phyloP scores from a whole-genome alignment of 2,888 invertebrate species.

The Rhopalosiphum nymphaeae region DNA sequence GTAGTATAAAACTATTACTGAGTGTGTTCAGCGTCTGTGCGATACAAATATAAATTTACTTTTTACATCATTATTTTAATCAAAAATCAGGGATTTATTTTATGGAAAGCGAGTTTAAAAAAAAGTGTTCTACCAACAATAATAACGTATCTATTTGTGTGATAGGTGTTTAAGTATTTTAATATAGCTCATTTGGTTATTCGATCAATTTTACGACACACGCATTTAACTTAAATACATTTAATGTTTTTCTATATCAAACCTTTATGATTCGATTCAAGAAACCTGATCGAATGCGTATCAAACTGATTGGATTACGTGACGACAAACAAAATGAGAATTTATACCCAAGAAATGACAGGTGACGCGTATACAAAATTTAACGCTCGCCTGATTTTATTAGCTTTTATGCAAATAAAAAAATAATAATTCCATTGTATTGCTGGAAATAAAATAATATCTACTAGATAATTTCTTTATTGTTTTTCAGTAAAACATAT shows the following conservation, averaged over 20 bases:
- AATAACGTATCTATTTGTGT: not conserved
- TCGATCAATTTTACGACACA: not conserved
- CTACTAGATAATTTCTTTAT: not conserved
- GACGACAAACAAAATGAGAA: slow-evolving; percentile 4
- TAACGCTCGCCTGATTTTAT: slow-evolving; percentile 18
- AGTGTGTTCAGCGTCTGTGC: not conserved
- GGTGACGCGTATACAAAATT: not conserved
- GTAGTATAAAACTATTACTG: not conserved
- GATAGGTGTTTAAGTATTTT: not conserved
- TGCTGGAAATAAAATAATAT: not conserved
- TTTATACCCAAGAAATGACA: not conserved
- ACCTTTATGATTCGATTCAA: not conserved
- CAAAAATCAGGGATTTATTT: not conserved
- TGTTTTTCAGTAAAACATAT: not conserved
- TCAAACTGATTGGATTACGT: slow-evolving; percentile 31
- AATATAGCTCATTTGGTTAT: not conserved
- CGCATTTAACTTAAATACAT: not conserved
- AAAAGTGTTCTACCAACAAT: not conserved
- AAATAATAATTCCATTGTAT: not conserved
- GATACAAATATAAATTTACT: not conserved
- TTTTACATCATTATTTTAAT: not conserved
- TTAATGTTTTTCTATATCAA: not conserved
- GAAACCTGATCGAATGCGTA: slow-evolving; percentile 5
- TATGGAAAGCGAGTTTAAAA: not conserved
- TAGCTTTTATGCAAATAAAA: not conserved